Percentiles rank a stretch among this genome's conserved stretches.
Evolutionary conservation across 2,888 invertebrate genomes (phyloP).

Genomic region (Amorpha juglandis): DNA sequence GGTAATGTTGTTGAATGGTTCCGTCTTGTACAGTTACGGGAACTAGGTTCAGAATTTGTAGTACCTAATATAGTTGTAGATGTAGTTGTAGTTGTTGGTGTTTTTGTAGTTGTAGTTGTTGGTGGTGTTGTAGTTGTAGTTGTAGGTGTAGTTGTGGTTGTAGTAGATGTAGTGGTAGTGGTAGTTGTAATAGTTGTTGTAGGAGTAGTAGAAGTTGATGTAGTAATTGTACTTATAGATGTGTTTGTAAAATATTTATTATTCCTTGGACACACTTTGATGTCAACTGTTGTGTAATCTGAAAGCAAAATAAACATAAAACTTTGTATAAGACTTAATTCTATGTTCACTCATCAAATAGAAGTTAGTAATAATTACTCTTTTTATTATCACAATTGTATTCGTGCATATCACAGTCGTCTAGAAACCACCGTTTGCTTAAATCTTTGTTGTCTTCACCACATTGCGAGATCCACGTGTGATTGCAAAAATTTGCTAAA

Average conservation of each 20-base stretch:
- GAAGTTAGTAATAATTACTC: slow-evolving; percentile 43
- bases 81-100: slow-evolving; percentile 27
- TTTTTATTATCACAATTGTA: slow-evolving; percentile 61
- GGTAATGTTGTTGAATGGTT: background rate
- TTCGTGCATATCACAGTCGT: slow-evolving; percentile 66
- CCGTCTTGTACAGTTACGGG: slow-evolving; percentile 16
- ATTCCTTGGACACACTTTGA: slow-evolving; percentile 32
- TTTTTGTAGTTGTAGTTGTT: slow-evolving; percentile 26
- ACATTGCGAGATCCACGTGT: slow-evolving; percentile 57
- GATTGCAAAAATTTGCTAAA: slow-evolving; percentile 58
- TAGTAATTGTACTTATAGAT: slow-evolving; percentile 27
- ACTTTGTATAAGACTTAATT: background rate
- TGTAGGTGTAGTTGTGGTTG: slow-evolving; percentile 33
- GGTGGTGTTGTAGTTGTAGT: too few relatives aligned
- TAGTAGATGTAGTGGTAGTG: slow-evolving; percentile 25
- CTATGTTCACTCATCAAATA: background rate
- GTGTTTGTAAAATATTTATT: slow-evolving; percentile 31
- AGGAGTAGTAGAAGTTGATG: slow-evolving; percentile 29
- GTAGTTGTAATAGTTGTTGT: slow-evolving; percentile 20
- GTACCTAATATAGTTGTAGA: slow-evolving; percentile 21
- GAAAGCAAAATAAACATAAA: slow-evolving; percentile 17
- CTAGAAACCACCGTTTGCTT: slow-evolving; percentile 53
- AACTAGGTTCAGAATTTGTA: background rate
- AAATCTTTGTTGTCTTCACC: slow-evolving; percentile 44
- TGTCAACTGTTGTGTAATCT: slow-evolving; percentile 37